Evolutionary conservation across 2,888 invertebrate species (phyloP).

Genomic region (Platypus cylindrus): DNA sequence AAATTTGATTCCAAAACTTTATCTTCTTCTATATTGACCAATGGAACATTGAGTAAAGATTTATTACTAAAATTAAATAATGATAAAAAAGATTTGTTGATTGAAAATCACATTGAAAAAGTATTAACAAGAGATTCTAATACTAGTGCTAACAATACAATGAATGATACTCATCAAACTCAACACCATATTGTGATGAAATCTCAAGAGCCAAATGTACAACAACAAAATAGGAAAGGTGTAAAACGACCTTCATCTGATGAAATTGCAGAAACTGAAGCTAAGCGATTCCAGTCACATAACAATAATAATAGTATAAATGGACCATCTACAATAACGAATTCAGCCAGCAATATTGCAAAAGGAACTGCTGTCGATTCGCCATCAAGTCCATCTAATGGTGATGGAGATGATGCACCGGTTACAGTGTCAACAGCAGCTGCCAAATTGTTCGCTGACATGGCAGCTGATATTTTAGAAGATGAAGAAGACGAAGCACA

Average conservation of each 20-base stretch:
- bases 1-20: constrained; percentile 48
- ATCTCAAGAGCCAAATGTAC: too few relatives aligned
- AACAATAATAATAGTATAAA: constrained; percentile 21
- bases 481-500: constrained; percentile 60
- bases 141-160: too few relatives aligned
- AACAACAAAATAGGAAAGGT: too few relatives aligned
- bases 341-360: constrained; percentile 20
- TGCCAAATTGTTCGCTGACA: constrained; percentile 72
- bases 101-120: constrained; percentile 47
- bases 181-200: too few relatives aligned
- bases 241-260: constrained; percentile 32
- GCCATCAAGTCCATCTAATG: constrained; percentile 34
- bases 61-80: constrained; percentile 46
- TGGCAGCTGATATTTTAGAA: constrained; percentile 72
- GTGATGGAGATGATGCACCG: constrained; percentile 35
- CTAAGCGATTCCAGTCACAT: constrained; percentile 33
- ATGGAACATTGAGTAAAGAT: constrained; percentile 45
- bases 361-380: constrained; percentile 38
- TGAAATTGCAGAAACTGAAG: constrained; percentile 35
- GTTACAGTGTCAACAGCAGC: constrained; percentile 64
- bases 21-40: constrained; percentile 38
- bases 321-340: too few relatives aligned
- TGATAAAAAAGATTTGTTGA: constrained; percentile 39
- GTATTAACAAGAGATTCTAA: too few relatives aligned
- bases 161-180: too few relatives aligned